phyloP scores from a whole-genome alignment of 2,113 vertebrate species.

The Cynopterus brachyotis region DNA sequence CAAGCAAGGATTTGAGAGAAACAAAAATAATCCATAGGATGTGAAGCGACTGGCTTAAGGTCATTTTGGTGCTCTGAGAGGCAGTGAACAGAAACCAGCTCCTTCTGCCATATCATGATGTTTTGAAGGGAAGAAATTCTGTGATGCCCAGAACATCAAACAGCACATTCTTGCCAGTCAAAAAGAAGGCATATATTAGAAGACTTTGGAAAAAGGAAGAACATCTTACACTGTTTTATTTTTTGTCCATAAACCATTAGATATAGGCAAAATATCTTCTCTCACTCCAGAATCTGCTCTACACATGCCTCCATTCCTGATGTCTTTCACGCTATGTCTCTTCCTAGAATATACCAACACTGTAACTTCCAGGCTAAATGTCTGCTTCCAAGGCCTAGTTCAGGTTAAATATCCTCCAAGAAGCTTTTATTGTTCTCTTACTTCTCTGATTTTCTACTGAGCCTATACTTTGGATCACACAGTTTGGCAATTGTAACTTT shows the following conservation, averaged over 20 bases:
- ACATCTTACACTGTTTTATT: neutral
- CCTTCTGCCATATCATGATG: neutral
- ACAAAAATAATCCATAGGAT: neutral
- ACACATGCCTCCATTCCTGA: accelerated
- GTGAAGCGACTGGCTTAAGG: neutral
- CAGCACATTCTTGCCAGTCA: neutral
- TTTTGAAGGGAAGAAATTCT: neutral
- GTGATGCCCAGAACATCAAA: neutral
- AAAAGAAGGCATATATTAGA: neutral
- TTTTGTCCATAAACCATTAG: neutral
- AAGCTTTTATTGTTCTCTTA: neutral
- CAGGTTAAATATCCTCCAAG: neutral
- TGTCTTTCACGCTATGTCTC: neutral
- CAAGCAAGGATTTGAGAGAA: neutral
- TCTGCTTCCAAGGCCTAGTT: neutral
- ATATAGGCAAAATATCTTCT: neutral
- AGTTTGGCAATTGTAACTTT: neutral
- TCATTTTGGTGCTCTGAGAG: neutral
- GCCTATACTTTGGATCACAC: neutral
- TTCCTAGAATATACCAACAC: neutral
- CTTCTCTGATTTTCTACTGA: neutral
- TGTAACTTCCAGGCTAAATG: neutral
- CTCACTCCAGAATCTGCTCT: neutral
- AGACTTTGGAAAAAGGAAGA: neutral
- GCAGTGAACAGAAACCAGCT: neutral